A percentile compares a stretch with the other conserved stretches of the same genome.
Evolutionary conservation across 2,888 invertebrate species (phyloP).

Genomic region (Cephus pygmeus): DNA sequence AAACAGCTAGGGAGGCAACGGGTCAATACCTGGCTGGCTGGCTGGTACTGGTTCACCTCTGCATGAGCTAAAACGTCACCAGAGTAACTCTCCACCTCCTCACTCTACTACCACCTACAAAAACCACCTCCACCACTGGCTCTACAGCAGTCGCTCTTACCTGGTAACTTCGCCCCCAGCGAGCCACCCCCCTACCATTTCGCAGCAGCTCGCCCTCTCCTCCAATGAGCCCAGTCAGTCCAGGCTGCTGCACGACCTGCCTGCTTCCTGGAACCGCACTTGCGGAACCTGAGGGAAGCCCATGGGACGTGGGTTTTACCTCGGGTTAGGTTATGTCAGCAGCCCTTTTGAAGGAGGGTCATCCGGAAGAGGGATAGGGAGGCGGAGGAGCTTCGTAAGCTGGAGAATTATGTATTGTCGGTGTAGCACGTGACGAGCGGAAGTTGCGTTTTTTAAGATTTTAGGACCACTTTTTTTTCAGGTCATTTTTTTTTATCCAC

Average conservation of each 20-base stretch:
- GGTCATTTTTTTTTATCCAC: neutral
- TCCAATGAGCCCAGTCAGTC: conserved; percentile 43
- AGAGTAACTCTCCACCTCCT: conserved; percentile 40
- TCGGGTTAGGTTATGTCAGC: conserved; percentile 4
- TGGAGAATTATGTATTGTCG: conserved; percentile 12
- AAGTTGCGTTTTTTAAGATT: conserved; percentile 14
- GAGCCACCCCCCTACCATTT: conserved; percentile 30
- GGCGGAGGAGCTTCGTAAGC: conserved; percentile 1
- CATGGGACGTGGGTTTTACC: neutral
- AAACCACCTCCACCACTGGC: conserved; percentile 19
- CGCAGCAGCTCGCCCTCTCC: conserved; percentile 51
- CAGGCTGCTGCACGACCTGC: neutral
- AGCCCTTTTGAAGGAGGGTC: neutral
- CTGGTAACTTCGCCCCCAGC: conserved; percentile 25
- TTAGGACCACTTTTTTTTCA: neutral
- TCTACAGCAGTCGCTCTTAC: conserved; percentile 20
- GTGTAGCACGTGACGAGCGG: conserved; percentile 18
- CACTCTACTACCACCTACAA: conserved; percentile 39
- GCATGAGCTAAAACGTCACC: conserved; percentile 48
- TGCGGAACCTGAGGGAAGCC: conserved; percentile 26
- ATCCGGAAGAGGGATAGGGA: neutral
- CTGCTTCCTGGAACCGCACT: conserved; percentile 54
- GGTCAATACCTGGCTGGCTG: conserved; percentile 65
- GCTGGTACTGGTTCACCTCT: conserved; percentile 45
- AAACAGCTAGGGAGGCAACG: conserved; percentile 61